phyloP scores from a whole-genome alignment of 2,888 invertebrate species.

The Dynastes tityus region DNA sequence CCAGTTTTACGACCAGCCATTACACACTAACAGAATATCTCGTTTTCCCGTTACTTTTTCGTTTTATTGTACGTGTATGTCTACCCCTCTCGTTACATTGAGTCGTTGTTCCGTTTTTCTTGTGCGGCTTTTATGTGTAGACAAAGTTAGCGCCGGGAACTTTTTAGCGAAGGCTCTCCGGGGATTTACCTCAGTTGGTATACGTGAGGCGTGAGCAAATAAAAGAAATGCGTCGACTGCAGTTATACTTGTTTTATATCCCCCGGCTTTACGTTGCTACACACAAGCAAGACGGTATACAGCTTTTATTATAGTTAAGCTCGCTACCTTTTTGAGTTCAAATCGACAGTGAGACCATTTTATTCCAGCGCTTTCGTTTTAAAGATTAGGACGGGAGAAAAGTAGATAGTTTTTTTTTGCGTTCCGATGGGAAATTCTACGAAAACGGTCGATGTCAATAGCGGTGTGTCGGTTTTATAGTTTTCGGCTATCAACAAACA shows the following conservation, averaged over 20 bases:
- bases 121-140: constrained; percentile 65
- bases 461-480: constrained; percentile 3
- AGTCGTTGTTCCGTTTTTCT: constrained; percentile 54
- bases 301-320: constrained; percentile 32
- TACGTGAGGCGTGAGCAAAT: constrained; percentile 67
- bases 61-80: constrained; percentile 51
- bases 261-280: constrained; percentile 53
- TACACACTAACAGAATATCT: neutral
- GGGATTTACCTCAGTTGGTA: constrained; percentile 65
- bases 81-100: constrained; percentile 18
- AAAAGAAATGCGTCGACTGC: constrained; percentile 62
- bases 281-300: constrained; percentile 7
- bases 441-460: neutral
- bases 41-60: constrained; percentile 28
- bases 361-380: constrained; percentile 7
- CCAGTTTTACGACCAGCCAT: neutral
- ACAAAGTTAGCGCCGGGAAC: constrained; percentile 66
- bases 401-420: constrained; percentile 1
- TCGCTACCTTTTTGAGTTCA: constrained; percentile 54
- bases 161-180: constrained; percentile 64
- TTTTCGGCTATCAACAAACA: neutral
- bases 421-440: constrained; percentile 20
- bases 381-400: neutral
- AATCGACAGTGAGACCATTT: constrained; percentile 51
- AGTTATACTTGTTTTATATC: constrained; percentile 58